Evolutionary conservation across 2,113 vertebrate genomes (phyloP).

Genomic region (Lophochroa leadbeateri): DNA sequence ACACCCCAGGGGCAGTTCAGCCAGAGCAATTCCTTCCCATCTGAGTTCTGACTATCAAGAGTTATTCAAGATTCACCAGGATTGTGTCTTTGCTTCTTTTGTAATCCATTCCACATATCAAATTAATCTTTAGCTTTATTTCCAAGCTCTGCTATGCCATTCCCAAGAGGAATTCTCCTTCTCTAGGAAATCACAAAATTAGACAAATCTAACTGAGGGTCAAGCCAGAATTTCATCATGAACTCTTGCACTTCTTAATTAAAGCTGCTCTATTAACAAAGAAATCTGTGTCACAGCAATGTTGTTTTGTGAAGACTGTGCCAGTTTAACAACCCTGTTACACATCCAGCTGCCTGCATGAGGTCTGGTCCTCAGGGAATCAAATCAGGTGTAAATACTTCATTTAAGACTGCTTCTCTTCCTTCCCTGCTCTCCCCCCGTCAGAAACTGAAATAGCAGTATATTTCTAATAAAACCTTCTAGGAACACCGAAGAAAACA

Average conservation of each 20-base stretch:
- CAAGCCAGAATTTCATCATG: neutral
- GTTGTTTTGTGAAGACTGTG: neutral
- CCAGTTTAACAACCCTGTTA: neutral
- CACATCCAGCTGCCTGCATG: neutral
- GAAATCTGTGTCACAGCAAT: neutral
- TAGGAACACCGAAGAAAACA: neutral
- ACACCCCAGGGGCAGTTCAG: neutral
- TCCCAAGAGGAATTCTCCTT: neutral
- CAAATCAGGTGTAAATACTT: neutral
- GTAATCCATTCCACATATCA: neutral
- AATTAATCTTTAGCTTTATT: neutral
- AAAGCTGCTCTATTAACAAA: neutral
- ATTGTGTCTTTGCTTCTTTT: neutral
- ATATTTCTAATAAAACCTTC: neutral
- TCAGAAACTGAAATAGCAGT: neutral
- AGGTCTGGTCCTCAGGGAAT: neutral
- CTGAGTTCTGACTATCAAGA: neutral
- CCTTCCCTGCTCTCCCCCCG: rapidly evolving
- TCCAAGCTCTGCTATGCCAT: neutral
- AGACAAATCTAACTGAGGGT: neutral
- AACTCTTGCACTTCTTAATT: slow-evolving; percentile 28
- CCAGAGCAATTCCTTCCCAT: neutral
- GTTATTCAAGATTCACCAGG: neutral
- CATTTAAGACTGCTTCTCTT: neutral
- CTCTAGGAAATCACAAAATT: neutral